Evolutionary conservation across 2,888 invertebrate species (phyloP), one percentile per base, ranked within the genome.

Genomic region (Isoperla grammatica): DNA sequence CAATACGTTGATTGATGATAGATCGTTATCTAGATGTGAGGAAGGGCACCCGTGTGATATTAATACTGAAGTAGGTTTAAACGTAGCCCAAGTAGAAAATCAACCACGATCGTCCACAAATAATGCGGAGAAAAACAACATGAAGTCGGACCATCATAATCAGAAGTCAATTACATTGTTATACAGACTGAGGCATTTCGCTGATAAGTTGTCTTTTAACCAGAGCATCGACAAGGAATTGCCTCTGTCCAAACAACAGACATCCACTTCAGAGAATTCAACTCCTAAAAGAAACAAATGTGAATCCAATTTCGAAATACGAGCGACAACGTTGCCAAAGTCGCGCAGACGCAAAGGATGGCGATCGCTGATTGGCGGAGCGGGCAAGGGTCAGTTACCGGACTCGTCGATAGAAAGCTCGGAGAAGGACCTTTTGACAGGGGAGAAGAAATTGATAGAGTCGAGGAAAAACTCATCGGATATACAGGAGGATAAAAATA

Each of bases 101-200:
- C 29, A 29, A 29, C 29, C 29, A 29, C 4, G 29, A 8, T 4
- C 29, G 29, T 29, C 29, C 29, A 29, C 29, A 29, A 29, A 29
- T 29, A 29, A 29, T 29, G 29, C 29, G 45, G 45, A 13, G 13
- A 19, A 17, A 17, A 45, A 19, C 5, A 9, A 13, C 11, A 48
- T 15, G 49, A 73, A 73, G 23, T 42, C 67, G 1, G 66, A 64
- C n/a, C 66, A 72, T 9, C 71, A 71, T 57, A 72, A 73, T 66
- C 75, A 76, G 66, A 75, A 73, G 59, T 45, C 42, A 11, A 22
- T 58, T 2, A 78, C 80, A 1, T 68, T 81, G 60, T 71, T 81
- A 39, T 74, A 79, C 12, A 74, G 80, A 17, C 71, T 81, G 59
- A 74, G 78, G 37, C 78, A 80, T 56, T 75, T 81, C 61, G 80